Evolutionary conservation across 2,888 invertebrate genomes (phyloP), one percentile per base, ranked within the genome.

Genomic region (Sclerodermus sp.): DNA sequence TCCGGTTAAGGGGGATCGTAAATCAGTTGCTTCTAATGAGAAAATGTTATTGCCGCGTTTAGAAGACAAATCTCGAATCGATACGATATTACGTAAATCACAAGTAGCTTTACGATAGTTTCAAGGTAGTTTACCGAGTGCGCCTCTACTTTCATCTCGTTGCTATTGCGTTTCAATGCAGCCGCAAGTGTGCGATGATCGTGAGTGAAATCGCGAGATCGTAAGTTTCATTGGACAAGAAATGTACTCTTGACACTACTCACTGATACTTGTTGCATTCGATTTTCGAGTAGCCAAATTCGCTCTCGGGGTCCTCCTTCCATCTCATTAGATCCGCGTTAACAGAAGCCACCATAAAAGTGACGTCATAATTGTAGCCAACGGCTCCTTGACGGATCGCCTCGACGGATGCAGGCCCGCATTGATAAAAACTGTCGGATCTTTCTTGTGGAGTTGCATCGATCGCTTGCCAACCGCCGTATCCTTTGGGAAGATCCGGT

Each of bases 381-480:
- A 91, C 86, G 53, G 87, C 86, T 0, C 92, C 92, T 68, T 87
- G 84, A 61, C 85, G 85, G 52, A 93, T 83, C 3, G 92, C 92
- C 68, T 87, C 88, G 2, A 91, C 73, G 0, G 92, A 87, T 0
- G 90, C 86, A 8, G 93, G 92, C 0, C 93, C 92, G 65, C 90
- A 90, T 55, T 89, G 89, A 77, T 83, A 91, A 52, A 85, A 68
- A 0, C 86, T 86, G 32, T 85, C 84, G 3, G 90, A 90, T 0
- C 82, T 83, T 75, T 92, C 91, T 73, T 92, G 92, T 0, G 93
- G 92, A 0, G 93, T 93, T 0, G 91, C 86, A 70, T 93, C 93
- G 40, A 92, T 84, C 0, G 89, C 91, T 79, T 93, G 93, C 93
- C 93, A 93, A n/a, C 93, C 93, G 0, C 90, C 91, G 70, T 89